phyloP scores from a whole-genome alignment of 2,113 vertebrate genomes.

The Cyanistes caeruleus region DNA sequence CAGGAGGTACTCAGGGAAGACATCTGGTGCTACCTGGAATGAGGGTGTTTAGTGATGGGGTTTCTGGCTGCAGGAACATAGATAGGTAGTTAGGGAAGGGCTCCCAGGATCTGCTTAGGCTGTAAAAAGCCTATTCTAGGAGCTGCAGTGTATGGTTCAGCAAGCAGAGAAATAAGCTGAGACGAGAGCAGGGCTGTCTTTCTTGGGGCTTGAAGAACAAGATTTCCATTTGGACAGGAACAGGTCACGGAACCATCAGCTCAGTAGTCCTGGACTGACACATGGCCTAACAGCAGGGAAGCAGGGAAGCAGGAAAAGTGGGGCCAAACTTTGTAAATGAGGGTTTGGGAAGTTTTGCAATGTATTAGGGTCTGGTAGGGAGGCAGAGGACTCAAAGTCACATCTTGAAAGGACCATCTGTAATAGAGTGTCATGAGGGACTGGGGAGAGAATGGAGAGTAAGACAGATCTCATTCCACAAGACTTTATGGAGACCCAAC shows the following conservation, averaged over 20 bases:
- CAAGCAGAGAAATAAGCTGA: background rate
- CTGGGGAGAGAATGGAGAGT: fast-evolving
- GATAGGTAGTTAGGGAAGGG: background rate
- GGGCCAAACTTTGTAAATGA: background rate
- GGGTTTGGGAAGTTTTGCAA: background rate
- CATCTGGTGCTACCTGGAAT: background rate
- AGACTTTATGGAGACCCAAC: background rate
- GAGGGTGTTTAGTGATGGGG: background rate
- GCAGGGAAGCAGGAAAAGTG: background rate
- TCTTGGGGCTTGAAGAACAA: background rate
- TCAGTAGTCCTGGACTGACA: too few relatives aligned
- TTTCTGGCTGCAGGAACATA: background rate
- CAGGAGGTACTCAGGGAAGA: background rate
- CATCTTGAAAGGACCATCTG: background rate
- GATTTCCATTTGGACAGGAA: background rate
- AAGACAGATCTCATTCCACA: background rate
- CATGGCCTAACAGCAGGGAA: background rate
- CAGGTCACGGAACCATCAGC: background rate
- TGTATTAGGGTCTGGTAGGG: background rate
- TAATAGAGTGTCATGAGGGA: fast-evolving
- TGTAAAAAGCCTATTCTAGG: background rate
- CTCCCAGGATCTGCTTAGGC: background rate
- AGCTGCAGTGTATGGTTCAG: background rate
- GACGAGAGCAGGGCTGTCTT: background rate
- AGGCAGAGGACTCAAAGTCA: background rate